These are phyloP conservation scores for Taenaris catops DNA, from an alignment of 2,888 invertebrate species.

Conservation along the genomic window DNA sequence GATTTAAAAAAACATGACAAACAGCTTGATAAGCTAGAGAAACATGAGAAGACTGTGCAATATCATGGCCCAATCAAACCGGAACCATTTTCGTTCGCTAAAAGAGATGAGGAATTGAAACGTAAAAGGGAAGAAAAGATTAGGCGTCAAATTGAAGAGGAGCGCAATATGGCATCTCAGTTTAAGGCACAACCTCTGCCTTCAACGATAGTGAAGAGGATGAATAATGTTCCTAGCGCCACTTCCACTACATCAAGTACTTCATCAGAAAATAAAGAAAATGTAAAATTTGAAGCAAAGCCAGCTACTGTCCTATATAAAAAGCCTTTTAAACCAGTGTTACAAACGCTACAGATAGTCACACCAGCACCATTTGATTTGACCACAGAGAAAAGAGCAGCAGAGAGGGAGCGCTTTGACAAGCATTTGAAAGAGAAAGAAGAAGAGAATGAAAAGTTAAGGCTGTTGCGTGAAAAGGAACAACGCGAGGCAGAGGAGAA, in stretches of 20 bases:
- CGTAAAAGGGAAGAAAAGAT: slow-evolving; percentile 81
- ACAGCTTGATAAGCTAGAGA: slow-evolving; percentile 25
- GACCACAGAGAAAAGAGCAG: slow-evolving; percentile 82
- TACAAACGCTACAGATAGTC: slow-evolving; percentile 55
- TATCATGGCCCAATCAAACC: slow-evolving; percentile 48
- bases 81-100: slow-evolving; percentile 85
- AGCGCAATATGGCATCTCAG: slow-evolving; percentile 79
- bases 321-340: slow-evolving; percentile 83
- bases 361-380: slow-evolving; percentile 78
- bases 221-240: slow-evolving; percentile 39
- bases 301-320: slow-evolving; percentile 81
- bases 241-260: slow-evolving; percentile 47
- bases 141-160: slow-evolving; percentile 76
- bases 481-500: slow-evolving; percentile 66
- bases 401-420: slow-evolving; percentile 81
- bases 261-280: slow-evolving; percentile 68
- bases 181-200: slow-evolving; percentile 87
- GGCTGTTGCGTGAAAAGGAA: slow-evolving; percentile 52
- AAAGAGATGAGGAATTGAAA: slow-evolving; percentile 77
- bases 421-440: slow-evolving; percentile 72
- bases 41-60: slow-evolving; percentile 34
- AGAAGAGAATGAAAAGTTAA: slow-evolving; percentile 64
- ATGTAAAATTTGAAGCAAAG: slow-evolving; percentile 81
- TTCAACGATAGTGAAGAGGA: slow-evolving; percentile 58
- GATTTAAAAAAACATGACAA: slow-evolving; percentile 25